Percentiles rank a stretch among this genome's conserved stretches.
These are phyloP conservation scores for Lepidurus apus DNA, from an alignment of 1,140 invertebrate species.

Conservation along the genomic window DNA sequence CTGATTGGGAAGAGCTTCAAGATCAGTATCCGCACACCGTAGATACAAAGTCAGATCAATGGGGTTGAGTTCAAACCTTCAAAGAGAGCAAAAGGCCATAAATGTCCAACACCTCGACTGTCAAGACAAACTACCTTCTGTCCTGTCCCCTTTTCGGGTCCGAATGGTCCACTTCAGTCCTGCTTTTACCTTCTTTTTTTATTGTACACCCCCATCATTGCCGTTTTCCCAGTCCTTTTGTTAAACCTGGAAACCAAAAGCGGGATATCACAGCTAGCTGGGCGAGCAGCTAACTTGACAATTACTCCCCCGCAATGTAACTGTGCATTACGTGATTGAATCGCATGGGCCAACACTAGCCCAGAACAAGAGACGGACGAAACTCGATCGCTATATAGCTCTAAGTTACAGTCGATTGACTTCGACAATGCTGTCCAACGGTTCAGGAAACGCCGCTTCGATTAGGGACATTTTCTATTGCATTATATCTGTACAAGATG, in stretches of 20 bases:
- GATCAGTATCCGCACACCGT: neutral
- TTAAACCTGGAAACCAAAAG: neutral
- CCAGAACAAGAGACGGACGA: neutral
- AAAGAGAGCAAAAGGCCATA: slow-evolving; percentile 10
- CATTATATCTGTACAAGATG: neutral
- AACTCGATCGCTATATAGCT: neutral
- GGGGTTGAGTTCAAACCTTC: neutral
- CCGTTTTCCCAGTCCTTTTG: slow-evolving; percentile 12
- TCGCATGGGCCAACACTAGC: neutral
- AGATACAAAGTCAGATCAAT: neutral
- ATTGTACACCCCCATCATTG: slow-evolving; percentile 11
- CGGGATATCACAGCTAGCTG: neutral
- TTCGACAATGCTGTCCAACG: neutral
- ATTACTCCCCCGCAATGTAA: slow-evolving; percentile 4
- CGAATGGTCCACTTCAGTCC: slow-evolving; percentile 1
- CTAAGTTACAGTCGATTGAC: slow-evolving; percentile 15
- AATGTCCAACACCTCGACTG: slow-evolving; percentile 16
- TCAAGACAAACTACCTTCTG: slow-evolving; percentile 10
- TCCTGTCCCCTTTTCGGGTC: neutral
- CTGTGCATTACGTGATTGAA: slow-evolving; percentile 12
- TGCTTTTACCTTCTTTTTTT: neutral
- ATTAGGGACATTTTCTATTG: neutral
- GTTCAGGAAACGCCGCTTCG: no score
- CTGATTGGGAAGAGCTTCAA: neutral
- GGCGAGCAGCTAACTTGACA: slow-evolving; percentile 20